Base-by-base conservation (phyloP, 2,113 vertebrate genomes). In the Sterna hirundo region DNA sequence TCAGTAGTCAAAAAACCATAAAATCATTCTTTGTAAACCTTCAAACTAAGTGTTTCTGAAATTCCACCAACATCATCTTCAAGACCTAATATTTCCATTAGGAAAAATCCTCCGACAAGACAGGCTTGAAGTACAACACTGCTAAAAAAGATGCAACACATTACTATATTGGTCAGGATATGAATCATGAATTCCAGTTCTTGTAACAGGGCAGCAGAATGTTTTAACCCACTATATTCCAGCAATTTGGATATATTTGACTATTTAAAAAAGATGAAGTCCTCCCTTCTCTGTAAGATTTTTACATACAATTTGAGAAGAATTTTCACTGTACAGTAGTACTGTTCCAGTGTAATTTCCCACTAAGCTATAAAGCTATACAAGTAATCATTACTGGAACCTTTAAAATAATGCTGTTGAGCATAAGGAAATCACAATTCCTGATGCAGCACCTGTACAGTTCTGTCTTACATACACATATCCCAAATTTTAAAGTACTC, bases 151-250 rank as follows among this genome's bases (percentile, higher is more conserved):
- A 69, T 52, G 62, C 19, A 44, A 11, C 3, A 13, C 2, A 0
- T 72, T 11, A 76, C 51, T 16, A 5, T 0, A 6, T 25, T 3
- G 4, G 27, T 12, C 58, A 6, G 49, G 40, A 32, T 0, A 2
- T 1, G 27, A 47, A 29, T 6, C 3, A 1, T 9, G 61, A 58
- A 46, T 22, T 25, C 77, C 77, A 10, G 54, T 1, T 57, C 66
- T 17, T 3, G 1, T 4, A 52, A n/a, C 2, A 18, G 21, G 32
- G 64, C 57, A 55, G 11, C 14, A 36, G 32, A 38, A 68, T 5
- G 47, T 12, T 64, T 55, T 7, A 12, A 68, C 27, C 52, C 78
- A 16, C 8, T 26, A 1, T 11, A 66, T 29, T 27, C 70, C 75
- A n/a, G 29, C 25, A 29, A 27, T 3, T 70, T 10, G 26, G 19